Evolutionary conservation across 1,140 invertebrate genomes (phyloP).

Genomic region (Neodiprion fabricii): DNA sequence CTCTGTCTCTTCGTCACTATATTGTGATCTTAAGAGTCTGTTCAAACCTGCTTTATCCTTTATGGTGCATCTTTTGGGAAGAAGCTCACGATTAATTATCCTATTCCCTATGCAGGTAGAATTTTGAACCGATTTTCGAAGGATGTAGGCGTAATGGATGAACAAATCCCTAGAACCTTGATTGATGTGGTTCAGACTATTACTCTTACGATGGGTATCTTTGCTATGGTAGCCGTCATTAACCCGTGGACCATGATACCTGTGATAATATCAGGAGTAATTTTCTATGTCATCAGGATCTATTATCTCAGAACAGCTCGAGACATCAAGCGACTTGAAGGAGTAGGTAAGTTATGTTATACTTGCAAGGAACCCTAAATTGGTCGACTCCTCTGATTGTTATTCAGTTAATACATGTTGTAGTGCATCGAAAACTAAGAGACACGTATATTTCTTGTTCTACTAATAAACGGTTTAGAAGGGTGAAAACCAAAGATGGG

Average conservation of each 20-base stretch:
- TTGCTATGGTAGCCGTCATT: slow-evolving; percentile 63
- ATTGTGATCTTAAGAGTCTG: too few relatives aligned
- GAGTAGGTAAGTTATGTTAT: slow-evolving; percentile 50
- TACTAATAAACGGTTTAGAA: too few relatives aligned
- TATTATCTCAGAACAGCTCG: slow-evolving; percentile 71
- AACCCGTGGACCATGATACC: slow-evolving; percentile 67
- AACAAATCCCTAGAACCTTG: slow-evolving; percentile 74
- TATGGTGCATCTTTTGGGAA: not conserved
- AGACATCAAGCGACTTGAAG: slow-evolving; percentile 66
- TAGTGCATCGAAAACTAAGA: not conserved
- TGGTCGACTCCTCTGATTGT: too few relatives aligned
- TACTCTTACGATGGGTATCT: slow-evolving; percentile 55
- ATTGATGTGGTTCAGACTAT: slow-evolving; percentile 69
- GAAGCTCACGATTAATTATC: too few relatives aligned
- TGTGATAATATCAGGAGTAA: slow-evolving; percentile 59
- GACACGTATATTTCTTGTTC: too few relatives aligned
- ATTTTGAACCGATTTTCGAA: slow-evolving; percentile 84
- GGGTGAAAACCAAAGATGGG: too few relatives aligned
- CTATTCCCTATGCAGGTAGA: slow-evolving; percentile 54
- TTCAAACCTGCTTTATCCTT: too few relatives aligned
- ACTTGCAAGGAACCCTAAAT: too few relatives aligned
- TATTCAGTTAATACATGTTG: too few relatives aligned
- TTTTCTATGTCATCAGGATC: slow-evolving; percentile 63
- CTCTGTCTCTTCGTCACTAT: too few relatives aligned
- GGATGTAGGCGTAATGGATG: slow-evolving; percentile 84